Conservation (phyloP, 2,888 invertebrate genomes). For the Metellina segmentata region DNA sequence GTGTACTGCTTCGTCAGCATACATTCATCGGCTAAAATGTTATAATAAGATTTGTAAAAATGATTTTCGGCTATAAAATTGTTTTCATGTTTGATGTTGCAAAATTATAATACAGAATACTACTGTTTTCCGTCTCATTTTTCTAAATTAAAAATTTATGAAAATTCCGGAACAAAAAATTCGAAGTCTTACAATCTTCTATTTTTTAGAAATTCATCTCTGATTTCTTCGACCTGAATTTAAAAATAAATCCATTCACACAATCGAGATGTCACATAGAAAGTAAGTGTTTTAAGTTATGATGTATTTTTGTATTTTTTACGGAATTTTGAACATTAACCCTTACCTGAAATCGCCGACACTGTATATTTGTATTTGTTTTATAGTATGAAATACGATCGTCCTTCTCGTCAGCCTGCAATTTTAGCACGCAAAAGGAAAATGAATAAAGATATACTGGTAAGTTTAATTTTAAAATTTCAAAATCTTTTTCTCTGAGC, state of each 20-base stretch:
- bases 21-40: neutral
- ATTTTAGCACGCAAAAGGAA: constrained; percentile 72
- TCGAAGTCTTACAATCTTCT: neutral
- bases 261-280: constrained; percentile 27
- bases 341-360: constrained; percentile 4
- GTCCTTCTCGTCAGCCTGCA: constrained; percentile 51
- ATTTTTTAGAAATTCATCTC: constrained; percentile 19
- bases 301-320: neutral
- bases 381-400: constrained; percentile 40
- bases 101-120: neutral
- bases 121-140: neutral
- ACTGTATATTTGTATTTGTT: neutral
- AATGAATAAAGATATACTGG: constrained; percentile 69
- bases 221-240: neutral
- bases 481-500: constrained; percentile 19
- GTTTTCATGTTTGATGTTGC: neutral
- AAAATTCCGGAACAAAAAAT: neutral
- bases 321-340: constrained; percentile 4
- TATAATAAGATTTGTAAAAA: neutral
- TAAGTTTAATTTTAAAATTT: constrained; percentile 39
- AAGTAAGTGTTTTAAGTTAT: constrained; percentile 33
- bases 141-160: neutral
- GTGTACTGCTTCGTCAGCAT: neutral
- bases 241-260: neutral
- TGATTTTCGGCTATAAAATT: neutral